Base-by-base conservation (phyloP, 2,113 vertebrate genomes). In the Cyanoderma ruficeps region DNA sequence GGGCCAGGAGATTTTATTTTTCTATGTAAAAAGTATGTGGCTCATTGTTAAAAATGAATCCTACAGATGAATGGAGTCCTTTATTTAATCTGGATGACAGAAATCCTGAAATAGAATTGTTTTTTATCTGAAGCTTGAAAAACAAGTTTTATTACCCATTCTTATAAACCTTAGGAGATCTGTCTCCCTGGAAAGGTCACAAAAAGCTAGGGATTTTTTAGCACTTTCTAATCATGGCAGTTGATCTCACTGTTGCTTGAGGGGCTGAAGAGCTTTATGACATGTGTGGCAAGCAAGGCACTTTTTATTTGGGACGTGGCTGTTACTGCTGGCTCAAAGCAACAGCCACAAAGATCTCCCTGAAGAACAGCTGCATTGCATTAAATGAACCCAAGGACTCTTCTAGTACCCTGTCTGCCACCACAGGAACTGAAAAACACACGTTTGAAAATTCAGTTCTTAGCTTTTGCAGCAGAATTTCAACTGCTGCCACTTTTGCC, bases 1-100 rank as follows among this genome's bases (percentile, higher is more conserved):
- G 65, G 86, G 59, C 96, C 95, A 33, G 94, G 81, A n/a, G 91
- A 82, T 63, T 93, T 65, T 82, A 68, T 28, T 82, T 91, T 89
- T 89, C 94, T 90, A 6, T 96, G 72, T 95, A 90, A 87, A 96
- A 97, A 57, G 63, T 52, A 30, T 78, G 91, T 46, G 90, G 93
- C 44, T 97, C 77, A 15, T 96, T 96, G 95, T 96, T 96, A 94
- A 97, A 90, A 97, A 86, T 35, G 87, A 97, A 78, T n/a, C 7
- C 60, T 74, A 39, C 28, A 93, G 77, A 2, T 83, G 83, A 74
- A 94, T 75, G 13, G 94, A 97, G 35, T 93, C 68, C 49, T 67
- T 68, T 94, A 87, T 59, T 97, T 89, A 63, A 80, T 97, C 49
- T 53, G 64, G 60, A 56, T 89, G 90, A 44, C 93, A 90, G n/a